Evolutionary conservation across 92 coral and sea anemone genomes (phyloP), one percentile per base, ranked within the genome.

Genomic region (Diadumene lineata): DNA sequence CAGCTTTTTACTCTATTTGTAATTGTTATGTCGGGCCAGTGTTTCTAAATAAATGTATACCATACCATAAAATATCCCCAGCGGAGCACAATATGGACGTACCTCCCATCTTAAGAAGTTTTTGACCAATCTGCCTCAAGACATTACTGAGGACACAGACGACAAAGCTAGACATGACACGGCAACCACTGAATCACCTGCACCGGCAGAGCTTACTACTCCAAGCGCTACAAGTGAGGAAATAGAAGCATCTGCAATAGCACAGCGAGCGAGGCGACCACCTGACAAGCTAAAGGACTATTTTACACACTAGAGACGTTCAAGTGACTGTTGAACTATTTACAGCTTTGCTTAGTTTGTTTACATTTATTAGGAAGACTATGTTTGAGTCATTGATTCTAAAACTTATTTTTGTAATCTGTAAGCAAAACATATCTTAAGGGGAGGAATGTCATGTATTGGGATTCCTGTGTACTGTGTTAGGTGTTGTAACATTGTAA

Each of bases 81-180:
- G 60, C 17, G 83, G 83, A 38, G 83, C 58, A 34, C 87, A 81
- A 38, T 75, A 70, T 43, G 60, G 73, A 2, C 34, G 86, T 16
- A 81, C 76, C 84, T 18, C 86, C 0, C 82, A 76, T 64, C 79
- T 81, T 8, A 86, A 70, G 79, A 82, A 34, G 25, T 46, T 32
- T 51, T 0, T 66, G 0, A 22, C 71, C 28, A 21, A 34, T 29
- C 3, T 26, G 22, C 50, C 30, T 3, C 0, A 22, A 26, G 13
- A 66, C 29, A 30, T 1, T 10, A 50, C 22, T 27, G 11, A 17
- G 2, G 44, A 29, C 0, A 16, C 31, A 30, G n/a, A 26, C 48
- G 32, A 17, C 69, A 18, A 38, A 38, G 48, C 48, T 13, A 38
- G 13, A 38, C 7, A 38, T 13, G 13, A 66, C 44, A 27, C n/a